Evolutionary conservation across 2,888 invertebrate species (phyloP), one percentile per base, ranked within the genome.

Genomic region (Leptothorax acervorum): DNA sequence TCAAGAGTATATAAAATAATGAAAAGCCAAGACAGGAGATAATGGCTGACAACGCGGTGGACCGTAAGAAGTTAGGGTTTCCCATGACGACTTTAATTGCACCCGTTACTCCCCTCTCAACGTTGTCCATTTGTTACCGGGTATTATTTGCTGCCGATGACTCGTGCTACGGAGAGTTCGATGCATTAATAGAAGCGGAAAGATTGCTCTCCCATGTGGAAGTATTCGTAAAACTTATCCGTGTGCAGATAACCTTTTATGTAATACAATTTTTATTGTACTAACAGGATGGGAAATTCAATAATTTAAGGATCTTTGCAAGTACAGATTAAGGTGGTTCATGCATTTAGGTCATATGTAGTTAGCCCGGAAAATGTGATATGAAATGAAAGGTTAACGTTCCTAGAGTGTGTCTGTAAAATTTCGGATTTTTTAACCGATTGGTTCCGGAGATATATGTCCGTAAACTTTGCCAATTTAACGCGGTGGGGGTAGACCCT

Each of bases 71-170:
- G 89, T 91, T 92, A 91, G 71, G 93, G 91, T 94, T 94, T 94
- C 94, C 94, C 94, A 94, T 94, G 94, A 93, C 94, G 93, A 93
- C 91, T 94, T 93, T 92, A 92, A 94, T 94, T 94, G 92, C 88
- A 76, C 65, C 89, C 91, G 92, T 93, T 92, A 92, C 92, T 91
- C 90, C 70, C 86, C 62, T 48, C 23, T 68, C 65, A 62, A 55
- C 18, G 84, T 90, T 86, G 91, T 86, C 88, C 91, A 88, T 90
- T 91, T 87, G 86, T 88, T 88, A 89, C 85, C 87, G 86, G 82
- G 83, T 68, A 87, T 89, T 88, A 86, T 88, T 74, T 87, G 83
- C 87, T 88, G 57, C 60, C 82, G 71, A 53, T 78, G 75, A 84
- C 74, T 74, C 55, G 65, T 76, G 75, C 68, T 48, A 39, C 39